phyloP scores from a whole-genome alignment of 64 coral and sea anemone genomes.

The Porites australiensis region DNA sequence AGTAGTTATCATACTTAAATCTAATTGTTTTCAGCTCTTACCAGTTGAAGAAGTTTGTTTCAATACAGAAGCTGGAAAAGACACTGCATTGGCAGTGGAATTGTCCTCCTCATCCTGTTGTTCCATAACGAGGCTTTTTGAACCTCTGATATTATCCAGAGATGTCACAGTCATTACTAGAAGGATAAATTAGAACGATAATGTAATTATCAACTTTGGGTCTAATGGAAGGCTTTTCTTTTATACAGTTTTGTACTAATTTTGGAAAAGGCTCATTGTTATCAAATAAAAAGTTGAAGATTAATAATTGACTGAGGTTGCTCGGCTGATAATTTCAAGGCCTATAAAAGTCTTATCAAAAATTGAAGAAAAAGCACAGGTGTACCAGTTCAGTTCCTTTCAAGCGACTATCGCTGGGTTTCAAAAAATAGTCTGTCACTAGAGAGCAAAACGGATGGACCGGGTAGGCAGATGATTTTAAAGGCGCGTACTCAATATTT shows the following conservation, averaged over 20 bases:
- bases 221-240: not conserved
- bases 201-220: not conserved
- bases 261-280: no score
- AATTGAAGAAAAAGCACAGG: no score
- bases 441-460: no score
- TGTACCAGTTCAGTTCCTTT: no score
- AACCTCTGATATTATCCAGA: not conserved
- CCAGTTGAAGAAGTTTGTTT: not conserved
- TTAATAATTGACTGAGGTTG: no score
- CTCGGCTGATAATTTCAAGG: no score
- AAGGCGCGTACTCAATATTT: not conserved
- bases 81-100: not conserved
- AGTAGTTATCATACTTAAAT: not conserved
- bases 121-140: not conserved
- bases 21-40: not conserved
- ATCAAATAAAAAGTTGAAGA: no score
- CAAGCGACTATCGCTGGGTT: no score
- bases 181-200: not conserved
- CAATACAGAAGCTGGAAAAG: constrained; percentile 19
- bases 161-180: constrained; percentile 24
- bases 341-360: no score
- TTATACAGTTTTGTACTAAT: no score
- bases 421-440: no score
- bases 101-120: not conserved
- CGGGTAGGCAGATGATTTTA: not conserved